Evolutionary conservation across 2,888 invertebrate genomes (phyloP), one percentile per base, ranked within the genome.

Genomic region (Enchytraeus crypticus): DNA sequence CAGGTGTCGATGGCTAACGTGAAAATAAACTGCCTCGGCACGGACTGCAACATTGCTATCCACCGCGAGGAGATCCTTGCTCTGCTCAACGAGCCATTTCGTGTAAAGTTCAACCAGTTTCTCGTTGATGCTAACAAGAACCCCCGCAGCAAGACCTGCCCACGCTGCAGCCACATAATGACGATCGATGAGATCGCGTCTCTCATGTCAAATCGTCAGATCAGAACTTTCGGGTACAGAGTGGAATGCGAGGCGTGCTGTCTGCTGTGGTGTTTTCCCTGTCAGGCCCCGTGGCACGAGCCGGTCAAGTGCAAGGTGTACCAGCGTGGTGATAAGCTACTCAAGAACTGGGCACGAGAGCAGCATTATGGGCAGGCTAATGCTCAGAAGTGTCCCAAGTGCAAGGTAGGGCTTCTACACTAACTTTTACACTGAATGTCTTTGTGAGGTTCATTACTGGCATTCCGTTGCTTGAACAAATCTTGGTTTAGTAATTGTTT

Each of bases 341-440:
- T 80, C 21, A 76, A 74, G 64, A 64, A 66, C 18, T 81, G 81
- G 81, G 79, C 81, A 0, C 72, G 74, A 47, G 73, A 77, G 60
- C 64, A 66, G 14, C 74, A 72, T 56, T 72, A 71, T 57, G 80
- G 80, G 1, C 76, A 76, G 63, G 65, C 68, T 30, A 81, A 81
- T 71, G 81, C 81, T 5, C 77, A 77, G 63, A 73, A 69, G 65
- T 81, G 81, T 66, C 81, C 81, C 0, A 77, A 74, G 59, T 81
- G 80, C 69, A 78, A 79, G 75, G 80, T 80, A 71, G 62, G 71
- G 53, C 18, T 47, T 14, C 21, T n/a, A 47, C 2, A 38, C 14
- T 23, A 27, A 49, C 23, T 27, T 21, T 18, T 49, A 21, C 49
- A 27, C 18, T n/a, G 4, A 27, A 27, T 49, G 2, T 49, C 29